Conservation (phyloP, 2,888 invertebrate genomes). For the Drosophila pseudotalamancana region DNA sequence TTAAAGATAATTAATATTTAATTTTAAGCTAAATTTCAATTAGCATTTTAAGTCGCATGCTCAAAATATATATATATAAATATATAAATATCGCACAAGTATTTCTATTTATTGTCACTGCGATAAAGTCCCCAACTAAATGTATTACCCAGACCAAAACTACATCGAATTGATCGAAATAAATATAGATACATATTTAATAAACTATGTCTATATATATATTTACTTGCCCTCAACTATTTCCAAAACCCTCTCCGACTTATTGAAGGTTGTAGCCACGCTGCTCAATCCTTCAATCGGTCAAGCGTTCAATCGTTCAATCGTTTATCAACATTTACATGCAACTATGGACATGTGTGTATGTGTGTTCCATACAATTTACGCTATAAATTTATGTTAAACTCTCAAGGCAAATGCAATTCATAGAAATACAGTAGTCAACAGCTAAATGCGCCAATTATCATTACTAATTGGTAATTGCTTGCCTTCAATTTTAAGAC, state of each 20-base stretch:
- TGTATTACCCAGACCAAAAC: conserved; percentile 43
- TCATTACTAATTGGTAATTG: conserved; percentile 47
- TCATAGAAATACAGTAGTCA: conserved; percentile 28
- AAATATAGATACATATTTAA: conserved; percentile 6
- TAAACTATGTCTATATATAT: conserved; percentile 3
- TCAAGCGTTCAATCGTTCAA: conserved; percentile 4
- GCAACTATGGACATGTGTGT: conserved; percentile 44
- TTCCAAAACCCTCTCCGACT: conserved; percentile 3
- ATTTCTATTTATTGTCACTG: conserved; percentile 55
- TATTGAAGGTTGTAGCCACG: conserved; percentile 49
- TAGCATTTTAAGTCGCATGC: conserved; percentile 60
- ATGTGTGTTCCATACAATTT: conserved; percentile 31
- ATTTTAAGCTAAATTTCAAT: conserved; percentile 61
- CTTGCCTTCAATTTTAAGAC: conserved; percentile 9
- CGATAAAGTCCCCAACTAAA: conserved; percentile 40
- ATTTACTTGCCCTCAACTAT: conserved; percentile 32
- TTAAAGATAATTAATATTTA: conserved; percentile 63
- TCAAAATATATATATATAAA: conserved; percentile 48
- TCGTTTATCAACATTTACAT: conserved; percentile 76
- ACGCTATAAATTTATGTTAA: conserved; percentile 53
- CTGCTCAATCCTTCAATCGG: conserved; percentile 12
- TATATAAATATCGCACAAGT: neutral
- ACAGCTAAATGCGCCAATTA: conserved; percentile 43
- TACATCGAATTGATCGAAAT: neutral
- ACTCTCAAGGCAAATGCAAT: conserved; percentile 48